Percentiles rank a stretch among this genome's conserved stretches.
Conservation (phyloP, 2,113 vertebrate genomes). For the Rostratula benghalensis region DNA sequence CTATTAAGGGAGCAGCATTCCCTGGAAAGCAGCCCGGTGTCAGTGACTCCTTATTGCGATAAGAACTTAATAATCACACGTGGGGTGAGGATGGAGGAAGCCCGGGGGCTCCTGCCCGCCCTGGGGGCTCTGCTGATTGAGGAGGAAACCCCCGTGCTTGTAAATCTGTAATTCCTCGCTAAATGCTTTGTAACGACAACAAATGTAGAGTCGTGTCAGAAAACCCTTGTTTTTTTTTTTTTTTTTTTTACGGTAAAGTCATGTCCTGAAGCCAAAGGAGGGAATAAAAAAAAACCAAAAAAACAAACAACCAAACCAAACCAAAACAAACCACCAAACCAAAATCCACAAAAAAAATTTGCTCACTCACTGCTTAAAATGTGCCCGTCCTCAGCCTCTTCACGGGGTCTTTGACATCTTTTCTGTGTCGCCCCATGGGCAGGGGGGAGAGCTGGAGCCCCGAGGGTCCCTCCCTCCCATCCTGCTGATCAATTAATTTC, state of each 20-base stretch:
- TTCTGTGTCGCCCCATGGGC: background rate
- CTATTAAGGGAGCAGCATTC: slow-evolving; percentile 67
- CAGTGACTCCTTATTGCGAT: slow-evolving; percentile 63
- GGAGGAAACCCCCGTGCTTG: slow-evolving; percentile 17
- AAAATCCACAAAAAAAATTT: background rate
- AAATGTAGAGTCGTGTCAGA: slow-evolving; percentile 30
- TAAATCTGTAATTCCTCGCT: slow-evolving; percentile 48
- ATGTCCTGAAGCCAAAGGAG: slow-evolving; percentile 8
- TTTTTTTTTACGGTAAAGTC: slow-evolving; percentile 32
- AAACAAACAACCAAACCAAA: background rate
- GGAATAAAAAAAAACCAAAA: background rate
- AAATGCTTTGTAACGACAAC: slow-evolving; percentile 15
- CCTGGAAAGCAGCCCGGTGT: slow-evolving; percentile 65
- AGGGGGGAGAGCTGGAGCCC: background rate
- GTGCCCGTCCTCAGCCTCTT: background rate
- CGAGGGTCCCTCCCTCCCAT: background rate
- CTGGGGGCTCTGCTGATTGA: background rate
- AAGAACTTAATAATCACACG: slow-evolving; percentile 67
- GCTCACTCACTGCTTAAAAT: background rate
- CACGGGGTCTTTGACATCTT: background rate
- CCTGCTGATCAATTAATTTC: background rate
- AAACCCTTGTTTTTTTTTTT: slow-evolving; percentile 25
- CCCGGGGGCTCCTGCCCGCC: background rate
- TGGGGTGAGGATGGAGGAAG: slow-evolving; percentile 48
- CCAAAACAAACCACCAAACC: too few species aligned